Evolutionary conservation across 2,888 invertebrate species (phyloP).

Genomic region (Euproctis similis): DNA sequence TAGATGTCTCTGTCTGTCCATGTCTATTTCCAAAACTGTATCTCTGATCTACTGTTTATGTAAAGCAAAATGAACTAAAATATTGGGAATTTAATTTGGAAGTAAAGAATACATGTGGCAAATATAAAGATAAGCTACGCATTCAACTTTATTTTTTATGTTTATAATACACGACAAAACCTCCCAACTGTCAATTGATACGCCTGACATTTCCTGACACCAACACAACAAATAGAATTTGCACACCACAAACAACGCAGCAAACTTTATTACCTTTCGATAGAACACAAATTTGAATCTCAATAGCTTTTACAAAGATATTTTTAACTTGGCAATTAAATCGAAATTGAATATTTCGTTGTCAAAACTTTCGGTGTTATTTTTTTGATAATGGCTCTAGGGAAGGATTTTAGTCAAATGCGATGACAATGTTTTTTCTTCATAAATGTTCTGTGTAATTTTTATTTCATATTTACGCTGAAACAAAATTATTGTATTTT

Average conservation of each 20-base stretch:
- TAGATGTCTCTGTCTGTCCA: too few species aligned
- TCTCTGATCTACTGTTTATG: too few species aligned
- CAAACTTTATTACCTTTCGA: background rate
- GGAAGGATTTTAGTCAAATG: constrained; percentile 10
- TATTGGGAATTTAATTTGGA: too few species aligned
- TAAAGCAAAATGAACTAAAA: too few species aligned
- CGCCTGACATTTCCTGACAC: constrained; percentile 30
- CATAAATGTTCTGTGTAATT: too few species aligned
- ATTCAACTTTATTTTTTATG: constrained; percentile 17
- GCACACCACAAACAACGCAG: constrained; percentile 1
- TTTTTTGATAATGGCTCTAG: constrained; percentile 20
- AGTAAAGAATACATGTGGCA: too few species aligned
- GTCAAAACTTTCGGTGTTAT: constrained; percentile 21
- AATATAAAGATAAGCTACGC: too few species aligned
- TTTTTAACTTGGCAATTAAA: constrained; percentile 12
- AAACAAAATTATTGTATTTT: too few species aligned
- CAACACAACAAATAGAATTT: constrained; percentile 9
- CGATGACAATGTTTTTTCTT: constrained; percentile 5
- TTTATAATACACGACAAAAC: constrained; percentile 16
- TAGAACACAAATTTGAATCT: constrained; percentile 8
- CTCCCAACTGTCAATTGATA: constrained; percentile 25
- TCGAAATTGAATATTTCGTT: constrained; percentile 24
- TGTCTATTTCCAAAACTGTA: too few species aligned
- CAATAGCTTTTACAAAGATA: constrained; percentile 2
- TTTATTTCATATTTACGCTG: too few species aligned